These are phyloP conservation scores for Ochotona princeps DNA, from an alignment of 2,113 vertebrate genomes.

Conservation along the genomic window DNA sequence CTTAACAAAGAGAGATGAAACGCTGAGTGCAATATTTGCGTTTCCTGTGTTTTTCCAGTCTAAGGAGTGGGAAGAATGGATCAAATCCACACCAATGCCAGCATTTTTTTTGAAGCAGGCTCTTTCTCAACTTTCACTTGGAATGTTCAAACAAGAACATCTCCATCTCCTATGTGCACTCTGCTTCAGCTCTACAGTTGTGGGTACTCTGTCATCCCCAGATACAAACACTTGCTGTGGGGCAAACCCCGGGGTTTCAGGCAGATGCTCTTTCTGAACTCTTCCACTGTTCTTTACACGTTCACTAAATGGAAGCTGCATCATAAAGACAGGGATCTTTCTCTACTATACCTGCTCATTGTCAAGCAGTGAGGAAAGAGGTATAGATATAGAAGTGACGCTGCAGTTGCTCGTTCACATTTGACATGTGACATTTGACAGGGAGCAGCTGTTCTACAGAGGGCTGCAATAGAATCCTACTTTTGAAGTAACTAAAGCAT, in stretches of 20 bases:
- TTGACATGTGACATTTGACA: not conserved
- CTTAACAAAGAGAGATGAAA: not conserved
- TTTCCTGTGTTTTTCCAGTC: not conserved
- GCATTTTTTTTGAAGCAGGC: not conserved
- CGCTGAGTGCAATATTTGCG: fast-evolving
- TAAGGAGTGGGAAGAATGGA: not conserved
- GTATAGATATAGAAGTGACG: not conserved
- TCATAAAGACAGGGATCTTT: not conserved
- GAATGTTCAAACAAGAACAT: not conserved
- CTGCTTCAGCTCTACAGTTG: not conserved
- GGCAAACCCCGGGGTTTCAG: not conserved
- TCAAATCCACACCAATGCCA: fast-evolving
- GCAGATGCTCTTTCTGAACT: not conserved
- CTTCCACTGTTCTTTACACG: not conserved
- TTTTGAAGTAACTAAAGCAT: no score
- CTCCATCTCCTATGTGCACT: not conserved
- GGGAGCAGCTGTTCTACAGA: no score
- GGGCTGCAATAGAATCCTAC: not conserved
- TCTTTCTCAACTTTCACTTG: not conserved
- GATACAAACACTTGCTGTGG: not conserved
- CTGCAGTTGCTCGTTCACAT: not conserved
- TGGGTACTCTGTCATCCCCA: not conserved
- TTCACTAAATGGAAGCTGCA: not conserved
- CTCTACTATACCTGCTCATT: not conserved
- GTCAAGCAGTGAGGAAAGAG: not conserved